These are phyloP conservation scores for Druceiella hillmani DNA, from an alignment of 2,888 invertebrate species.

Conservation along the genomic window DNA sequence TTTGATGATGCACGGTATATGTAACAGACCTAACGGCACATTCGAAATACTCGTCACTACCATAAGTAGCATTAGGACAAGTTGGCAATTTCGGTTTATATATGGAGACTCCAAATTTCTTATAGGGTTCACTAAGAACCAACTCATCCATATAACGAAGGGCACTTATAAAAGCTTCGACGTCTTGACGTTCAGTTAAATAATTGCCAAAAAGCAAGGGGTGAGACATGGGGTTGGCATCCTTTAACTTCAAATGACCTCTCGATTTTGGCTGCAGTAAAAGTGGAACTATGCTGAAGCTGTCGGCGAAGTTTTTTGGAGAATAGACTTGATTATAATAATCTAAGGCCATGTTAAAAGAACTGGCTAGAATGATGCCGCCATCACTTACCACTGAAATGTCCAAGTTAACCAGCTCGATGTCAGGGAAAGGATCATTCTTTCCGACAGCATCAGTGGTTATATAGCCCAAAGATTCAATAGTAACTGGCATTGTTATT, in stretches of 20 bases:
- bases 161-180: constrained; percentile 42
- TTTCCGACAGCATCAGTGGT: constrained; percentile 42
- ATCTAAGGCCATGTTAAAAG: constrained; percentile 41
- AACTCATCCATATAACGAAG: constrained; percentile 49
- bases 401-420: constrained; percentile 48
- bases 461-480: constrained; percentile 49
- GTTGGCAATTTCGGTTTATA: constrained; percentile 39
- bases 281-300: constrained; percentile 52
- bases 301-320: constrained; percentile 41
- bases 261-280: constrained; percentile 59
- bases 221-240: constrained; percentile 57
- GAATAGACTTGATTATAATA: constrained; percentile 42
- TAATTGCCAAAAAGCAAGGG: constrained; percentile 69
- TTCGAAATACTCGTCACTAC: constrained; percentile 54
- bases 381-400: constrained; percentile 50
- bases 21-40: constrained; percentile 48
- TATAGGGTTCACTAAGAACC: constrained; percentile 42
- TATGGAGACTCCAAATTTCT: constrained; percentile 38
- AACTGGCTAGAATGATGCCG: constrained; percentile 33
- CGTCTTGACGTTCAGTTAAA: constrained; percentile 52
- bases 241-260: constrained; percentile 56
- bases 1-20: constrained; percentile 48
- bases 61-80: constrained; percentile 37
- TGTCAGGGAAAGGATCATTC: constrained; percentile 46
- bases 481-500: constrained; percentile 47